Percentiles rank a stretch among this genome's conserved stretches.
Evolutionary conservation across 1,140 invertebrate species (phyloP).

Genomic region (Papilio xuthus): DNA sequence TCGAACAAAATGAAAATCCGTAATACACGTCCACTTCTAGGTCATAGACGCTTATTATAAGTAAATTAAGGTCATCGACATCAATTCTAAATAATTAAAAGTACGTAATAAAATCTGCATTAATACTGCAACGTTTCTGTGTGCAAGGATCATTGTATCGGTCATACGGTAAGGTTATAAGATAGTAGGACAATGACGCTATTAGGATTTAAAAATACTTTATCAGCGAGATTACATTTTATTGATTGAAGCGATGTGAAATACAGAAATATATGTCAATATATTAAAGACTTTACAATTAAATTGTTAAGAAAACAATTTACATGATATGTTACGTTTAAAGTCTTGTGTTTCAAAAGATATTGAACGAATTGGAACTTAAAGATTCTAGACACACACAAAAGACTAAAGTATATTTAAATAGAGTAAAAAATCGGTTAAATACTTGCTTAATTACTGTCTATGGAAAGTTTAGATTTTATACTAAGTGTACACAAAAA

Average conservation of each 20-base stretch:
- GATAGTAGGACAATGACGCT: conserved; percentile 33
- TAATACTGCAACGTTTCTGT: background rate
- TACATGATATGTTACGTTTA: too few relatives aligned
- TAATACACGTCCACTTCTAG: background rate
- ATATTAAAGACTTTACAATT: too few relatives aligned
- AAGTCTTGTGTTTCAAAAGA: too few relatives aligned
- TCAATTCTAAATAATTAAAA: background rate
- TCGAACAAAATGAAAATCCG: background rate
- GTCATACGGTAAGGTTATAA: conserved; percentile 28
- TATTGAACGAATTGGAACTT: too few relatives aligned
- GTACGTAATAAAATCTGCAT: conserved; percentile 7
- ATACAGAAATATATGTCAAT: conserved; percentile 6
- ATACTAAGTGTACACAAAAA: too few relatives aligned
- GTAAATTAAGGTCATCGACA: background rate
- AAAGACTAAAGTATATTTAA: too few relatives aligned
- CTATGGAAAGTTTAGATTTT: too few relatives aligned
- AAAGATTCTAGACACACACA: too few relatives aligned
- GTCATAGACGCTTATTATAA: background rate
- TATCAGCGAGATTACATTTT: conserved; percentile 32
- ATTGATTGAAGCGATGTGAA: conserved; percentile 10
- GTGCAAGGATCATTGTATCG: conserved; percentile 22
- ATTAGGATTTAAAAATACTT: conserved; percentile 34
- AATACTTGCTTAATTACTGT: too few relatives aligned
- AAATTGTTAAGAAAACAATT: too few relatives aligned
- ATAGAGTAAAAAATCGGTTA: too few relatives aligned